Conservation (phyloP, 2,888 invertebrate species). For the Lycophotia porphyrea region DNA sequence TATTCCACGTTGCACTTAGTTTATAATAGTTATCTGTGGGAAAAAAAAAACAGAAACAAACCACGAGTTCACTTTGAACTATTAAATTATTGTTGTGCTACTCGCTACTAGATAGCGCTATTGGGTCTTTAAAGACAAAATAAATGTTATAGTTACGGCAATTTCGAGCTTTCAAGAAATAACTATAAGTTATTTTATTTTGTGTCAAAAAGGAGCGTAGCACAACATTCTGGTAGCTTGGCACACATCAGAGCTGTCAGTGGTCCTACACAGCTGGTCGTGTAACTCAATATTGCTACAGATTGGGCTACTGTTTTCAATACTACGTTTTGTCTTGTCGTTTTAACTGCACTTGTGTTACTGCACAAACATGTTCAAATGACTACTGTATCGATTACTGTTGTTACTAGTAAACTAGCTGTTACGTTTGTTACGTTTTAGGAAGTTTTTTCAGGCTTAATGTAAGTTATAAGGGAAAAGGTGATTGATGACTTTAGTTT, state of each 20-base stretch:
- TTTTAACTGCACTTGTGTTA: constrained; percentile 60
- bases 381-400: constrained; percentile 56
- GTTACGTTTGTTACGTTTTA: constrained; percentile 7
- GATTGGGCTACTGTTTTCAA: constrained; percentile 69
- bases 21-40: neutral
- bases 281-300: constrained; percentile 68
- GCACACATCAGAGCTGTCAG: constrained; percentile 60
- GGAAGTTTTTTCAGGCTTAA: neutral
- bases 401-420: constrained; percentile 45
- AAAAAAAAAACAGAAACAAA: neutral
- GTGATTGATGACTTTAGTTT: neutral
- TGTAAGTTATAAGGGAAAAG: neutral
- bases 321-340: constrained; percentile 71
- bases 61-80: too few relatives aligned
- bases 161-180: neutral
- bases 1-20: neutral
- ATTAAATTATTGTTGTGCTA: constrained; percentile 53
- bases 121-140: accelerated
- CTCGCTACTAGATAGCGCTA: constrained; percentile 66
- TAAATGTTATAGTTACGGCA: neutral
- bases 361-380: constrained; percentile 58
- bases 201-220: constrained; percentile 22
- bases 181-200: constrained; percentile 3
- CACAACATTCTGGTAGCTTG: constrained; percentile 43
- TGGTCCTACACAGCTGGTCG: constrained; percentile 24